Evolutionary conservation across 2,888 invertebrate genomes (phyloP).

Genomic region (Drosophila mimetica): DNA sequence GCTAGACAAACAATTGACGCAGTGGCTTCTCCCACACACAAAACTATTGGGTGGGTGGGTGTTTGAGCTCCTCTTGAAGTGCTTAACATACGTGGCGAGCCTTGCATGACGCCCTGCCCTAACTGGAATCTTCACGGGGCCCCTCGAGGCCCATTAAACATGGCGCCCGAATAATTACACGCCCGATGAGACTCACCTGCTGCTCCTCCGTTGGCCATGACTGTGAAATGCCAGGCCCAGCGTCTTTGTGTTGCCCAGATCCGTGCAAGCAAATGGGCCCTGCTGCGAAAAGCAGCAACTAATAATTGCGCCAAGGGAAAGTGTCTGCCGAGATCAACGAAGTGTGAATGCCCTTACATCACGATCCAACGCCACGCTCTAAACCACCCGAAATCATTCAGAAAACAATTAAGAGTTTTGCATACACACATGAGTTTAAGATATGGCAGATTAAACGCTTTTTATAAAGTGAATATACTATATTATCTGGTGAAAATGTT

Average conservation of each 20-base stretch:
- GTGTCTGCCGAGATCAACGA: conserved; percentile 34
- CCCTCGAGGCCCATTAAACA: conserved; percentile 43
- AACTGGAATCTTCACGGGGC: conserved; percentile 17
- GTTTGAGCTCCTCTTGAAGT: neutral
- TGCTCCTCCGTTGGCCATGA: conserved; percentile 35
- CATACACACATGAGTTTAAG: neutral
- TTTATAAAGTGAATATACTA: too few species aligned
- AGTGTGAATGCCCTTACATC: conserved; percentile 46
- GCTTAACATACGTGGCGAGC: conserved; percentile 31
- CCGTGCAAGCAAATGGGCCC: conserved; percentile 62
- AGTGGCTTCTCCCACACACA: conserved; percentile 14
- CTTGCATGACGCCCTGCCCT: conserved; percentile 41
- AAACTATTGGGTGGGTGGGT: conserved; percentile 13
- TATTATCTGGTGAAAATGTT: too few species aligned
- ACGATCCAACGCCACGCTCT: conserved; percentile 8
- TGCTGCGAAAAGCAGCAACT: conserved; percentile 37
- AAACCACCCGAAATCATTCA: neutral
- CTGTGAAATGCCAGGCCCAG: conserved; percentile 55
- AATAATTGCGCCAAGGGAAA: conserved; percentile 43
- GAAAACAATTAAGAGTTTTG: conserved; percentile 7
- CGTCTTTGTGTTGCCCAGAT: conserved; percentile 62
- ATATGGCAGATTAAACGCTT: neutral
- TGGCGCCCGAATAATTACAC: conserved; percentile 66
- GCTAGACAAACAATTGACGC: conserved; percentile 31
- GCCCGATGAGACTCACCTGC: conserved; percentile 63